Percentiles rank a stretch among this genome's conserved stretches.
These are phyloP conservation scores for Philhelius pedissequus DNA, from an alignment of 2,888 invertebrate species.

Conservation along the genomic window DNA sequence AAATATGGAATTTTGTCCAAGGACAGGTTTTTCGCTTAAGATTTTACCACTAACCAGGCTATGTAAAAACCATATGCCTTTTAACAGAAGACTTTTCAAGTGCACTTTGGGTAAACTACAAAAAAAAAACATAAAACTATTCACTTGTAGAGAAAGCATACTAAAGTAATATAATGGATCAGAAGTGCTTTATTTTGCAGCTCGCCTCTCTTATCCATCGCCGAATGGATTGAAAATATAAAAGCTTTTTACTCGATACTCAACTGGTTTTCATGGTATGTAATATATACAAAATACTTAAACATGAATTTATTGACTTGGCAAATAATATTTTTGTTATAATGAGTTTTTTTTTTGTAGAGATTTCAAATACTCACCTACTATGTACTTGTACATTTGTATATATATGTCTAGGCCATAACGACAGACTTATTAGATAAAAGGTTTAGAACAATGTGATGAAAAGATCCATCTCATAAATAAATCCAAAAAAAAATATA, in stretches of 20 bases:
- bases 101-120: background rate
- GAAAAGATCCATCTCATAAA: background rate
- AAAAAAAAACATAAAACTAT: background rate
- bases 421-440: background rate
- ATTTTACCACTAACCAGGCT: background rate
- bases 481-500: background rate
- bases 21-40: background rate
- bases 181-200: background rate
- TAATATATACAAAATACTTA: background rate
- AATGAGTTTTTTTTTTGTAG: background rate
- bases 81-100: background rate
- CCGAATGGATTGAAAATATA: background rate
- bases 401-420: background rate
- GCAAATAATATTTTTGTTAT: background rate
- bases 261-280: background rate
- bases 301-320: background rate
- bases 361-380: background rate
- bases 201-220: background rate
- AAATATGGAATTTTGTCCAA: background rate
- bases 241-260: background rate
- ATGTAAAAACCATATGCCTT: background rate
- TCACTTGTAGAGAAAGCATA: background rate
- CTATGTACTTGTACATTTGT: too few species aligned
- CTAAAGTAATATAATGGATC: background rate
- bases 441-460: background rate